Conservation (phyloP, 2,797 vertebrate genomes). For the Philypnodon macrostomus region DNA sequence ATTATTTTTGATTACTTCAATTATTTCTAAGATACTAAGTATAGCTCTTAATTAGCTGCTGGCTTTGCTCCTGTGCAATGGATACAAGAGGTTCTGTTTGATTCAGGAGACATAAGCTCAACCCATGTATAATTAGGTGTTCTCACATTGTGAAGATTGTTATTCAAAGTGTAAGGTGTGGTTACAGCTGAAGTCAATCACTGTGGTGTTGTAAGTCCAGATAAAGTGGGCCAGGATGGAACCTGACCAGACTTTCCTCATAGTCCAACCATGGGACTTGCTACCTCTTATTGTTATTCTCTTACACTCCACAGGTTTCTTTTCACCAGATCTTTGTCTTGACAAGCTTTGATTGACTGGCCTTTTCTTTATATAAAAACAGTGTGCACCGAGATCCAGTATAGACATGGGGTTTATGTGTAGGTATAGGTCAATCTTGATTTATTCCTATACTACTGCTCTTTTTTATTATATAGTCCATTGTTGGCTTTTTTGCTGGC, state of each 20-base stretch:
- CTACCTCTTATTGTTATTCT: conserved; percentile 49
- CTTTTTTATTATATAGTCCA: conserved; percentile 7
- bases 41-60: too few species aligned
- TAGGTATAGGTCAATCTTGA: too few species aligned
- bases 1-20: too few species aligned
- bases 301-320: conserved; percentile 44
- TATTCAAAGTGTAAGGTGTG: neutral
- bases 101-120: too few species aligned
- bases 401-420: neutral
- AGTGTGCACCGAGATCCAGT: neutral
- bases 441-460: too few species aligned
- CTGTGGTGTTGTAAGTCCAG: conserved; percentile 3
- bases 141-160: neutral
- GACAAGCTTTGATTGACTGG: conserved; percentile 33
- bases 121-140: neutral
- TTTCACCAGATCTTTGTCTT: conserved; percentile 35
- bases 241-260: conserved; percentile 26
- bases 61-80: too few species aligned
- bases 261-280: conserved; percentile 37
- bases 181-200: neutral
- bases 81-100: too few species aligned
- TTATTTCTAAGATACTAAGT: too few species aligned
- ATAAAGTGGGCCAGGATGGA: conserved; percentile 29
- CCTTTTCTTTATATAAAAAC: conserved; percentile 30
- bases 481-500: conserved; percentile 15